Base-by-base conservation (phyloP, 1,140 invertebrate species). In the Saxidomus purpurata region DNA sequence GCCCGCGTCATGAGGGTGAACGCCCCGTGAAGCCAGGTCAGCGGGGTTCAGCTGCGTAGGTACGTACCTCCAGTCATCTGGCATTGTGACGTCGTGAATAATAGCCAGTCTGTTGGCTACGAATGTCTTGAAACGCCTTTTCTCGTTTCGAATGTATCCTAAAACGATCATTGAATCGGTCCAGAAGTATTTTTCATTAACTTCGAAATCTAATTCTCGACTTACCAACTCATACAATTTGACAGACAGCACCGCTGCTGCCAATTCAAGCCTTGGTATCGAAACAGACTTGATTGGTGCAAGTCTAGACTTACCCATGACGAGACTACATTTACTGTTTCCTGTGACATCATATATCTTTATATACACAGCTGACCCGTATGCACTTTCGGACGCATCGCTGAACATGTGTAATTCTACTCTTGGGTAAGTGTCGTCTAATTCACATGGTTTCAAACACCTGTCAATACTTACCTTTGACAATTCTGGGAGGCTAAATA, bases 31-130 rank as follows among this genome's bases (percentile, higher is more conserved):
- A n/a, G n/a, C n/a, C n/a, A n/a, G n/a, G n/a, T n/a, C n/a, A n/a
- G n/a, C n/a, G n/a, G n/a, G n/a, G n/a, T 94, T 95, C 8, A 89
- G 34, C 22, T 61, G 31, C 17, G 92, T 91, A 0, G 80, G 38
- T 15, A 95, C 90, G 59, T 95, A 90, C 36, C 83, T 6, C 94
- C 93, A 95, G 17, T 91, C 76, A 0, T 88, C 80, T 22, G 69
- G 19, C 13, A 83, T 34, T 0, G 92, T 92, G 0, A 34, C 87
- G n/a, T 85, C 81, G 81, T 93, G 94, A 63, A 96, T 96, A 92
- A 95, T 91, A 6, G 88, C 40, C 0, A 96, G 92, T 38, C 95
- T 89, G 89, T 96, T 96, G 1, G 94, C 95, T 0, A 96, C 95
- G 88, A 95, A 96, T 1, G 93, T 94, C 87, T 96, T 94, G 71